Percentiles rank a stretch among this genome's conserved stretches.
phyloP scores from a whole-genome alignment of 2,888 invertebrate genomes.

The Lapara coniferarum region DNA sequence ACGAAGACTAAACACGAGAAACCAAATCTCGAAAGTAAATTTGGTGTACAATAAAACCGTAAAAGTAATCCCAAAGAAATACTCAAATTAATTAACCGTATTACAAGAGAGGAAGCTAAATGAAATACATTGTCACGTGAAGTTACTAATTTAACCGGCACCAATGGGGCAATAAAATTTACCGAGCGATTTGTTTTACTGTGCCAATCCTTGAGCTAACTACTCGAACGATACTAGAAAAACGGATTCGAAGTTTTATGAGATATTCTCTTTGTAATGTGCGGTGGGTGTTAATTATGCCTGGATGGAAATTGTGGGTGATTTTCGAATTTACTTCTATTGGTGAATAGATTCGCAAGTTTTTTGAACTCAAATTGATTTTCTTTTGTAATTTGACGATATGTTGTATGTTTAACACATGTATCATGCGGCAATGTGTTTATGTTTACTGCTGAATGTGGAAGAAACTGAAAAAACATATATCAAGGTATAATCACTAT shows the following conservation, averaged over 20 bases:
- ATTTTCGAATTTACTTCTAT: no score
- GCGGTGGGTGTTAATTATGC: no score
- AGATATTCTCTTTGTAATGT: not conserved
- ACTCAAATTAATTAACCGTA: conserved; percentile 58
- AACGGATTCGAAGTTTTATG: conserved; percentile 23
- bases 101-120: conserved; percentile 49
- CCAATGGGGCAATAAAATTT: conserved; percentile 31
- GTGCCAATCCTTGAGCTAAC: conserved; percentile 25
- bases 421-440: no score
- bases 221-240: conserved; percentile 25
- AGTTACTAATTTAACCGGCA: conserved; percentile 44
- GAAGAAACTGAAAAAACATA: no score
- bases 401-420: no score
- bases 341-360: no score
- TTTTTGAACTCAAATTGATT: no score
- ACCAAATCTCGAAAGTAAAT: conserved; percentile 12
- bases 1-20: not conserved
- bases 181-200: conserved; percentile 28
- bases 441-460: no score
- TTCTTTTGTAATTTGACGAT: no score
- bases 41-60: conserved; percentile 37
- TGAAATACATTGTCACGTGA: conserved; percentile 50
- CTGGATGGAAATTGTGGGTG: no score
- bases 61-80: conserved; percentile 48
- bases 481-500: no score